Percentiles rank a stretch among this genome's conserved stretches.
Conservation (phyloP, 2,797 vertebrate genomes). For the Phrynocephalus vlangalii region DNA sequence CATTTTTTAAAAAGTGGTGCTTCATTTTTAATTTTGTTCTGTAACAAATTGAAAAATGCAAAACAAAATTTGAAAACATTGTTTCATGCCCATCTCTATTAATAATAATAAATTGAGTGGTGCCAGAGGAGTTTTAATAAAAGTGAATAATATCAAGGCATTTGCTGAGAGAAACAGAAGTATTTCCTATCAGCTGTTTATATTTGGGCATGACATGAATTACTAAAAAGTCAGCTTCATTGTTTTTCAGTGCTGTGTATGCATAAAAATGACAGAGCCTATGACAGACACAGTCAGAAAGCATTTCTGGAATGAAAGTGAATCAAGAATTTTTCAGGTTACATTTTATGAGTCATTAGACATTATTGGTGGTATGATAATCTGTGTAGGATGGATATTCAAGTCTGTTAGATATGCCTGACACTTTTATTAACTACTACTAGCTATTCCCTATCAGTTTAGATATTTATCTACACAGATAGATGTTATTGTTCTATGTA, state of each 20-base stretch:
- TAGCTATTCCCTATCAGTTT: background rate
- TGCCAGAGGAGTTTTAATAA: background rate
- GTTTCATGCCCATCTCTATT: background rate
- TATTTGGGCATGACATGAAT: slow-evolving; percentile 18
- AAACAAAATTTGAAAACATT: too few species aligned
- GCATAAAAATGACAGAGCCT: slow-evolving; percentile 25
- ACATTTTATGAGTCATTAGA: slow-evolving; percentile 39
- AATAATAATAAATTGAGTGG: background rate
- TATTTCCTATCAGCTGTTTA: slow-evolving; percentile 25
- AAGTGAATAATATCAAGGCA: slow-evolving; percentile 15
- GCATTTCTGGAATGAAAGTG: slow-evolving; percentile 16
- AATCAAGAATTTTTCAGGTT: slow-evolving; percentile 16
- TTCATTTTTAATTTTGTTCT: too few species aligned
- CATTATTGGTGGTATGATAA: slow-evolving; percentile 22
- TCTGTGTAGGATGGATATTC: slow-evolving; percentile 7
- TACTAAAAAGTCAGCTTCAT: slow-evolving; percentile 17
- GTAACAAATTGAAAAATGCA: too few species aligned
- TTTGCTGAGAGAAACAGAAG: background rate
- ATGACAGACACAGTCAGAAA: slow-evolving; percentile 3
- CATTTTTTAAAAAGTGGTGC: too few species aligned
- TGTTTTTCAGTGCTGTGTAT: slow-evolving; percentile 17
- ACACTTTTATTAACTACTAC: slow-evolving; percentile 17
- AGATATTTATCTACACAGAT: slow-evolving; percentile 18
- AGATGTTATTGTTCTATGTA: slow-evolving; percentile 18
- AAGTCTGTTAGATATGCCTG: slow-evolving; percentile 2